phyloP scores from a whole-genome alignment of 2,888 invertebrate genomes.

The Lucinisca nassula region DNA sequence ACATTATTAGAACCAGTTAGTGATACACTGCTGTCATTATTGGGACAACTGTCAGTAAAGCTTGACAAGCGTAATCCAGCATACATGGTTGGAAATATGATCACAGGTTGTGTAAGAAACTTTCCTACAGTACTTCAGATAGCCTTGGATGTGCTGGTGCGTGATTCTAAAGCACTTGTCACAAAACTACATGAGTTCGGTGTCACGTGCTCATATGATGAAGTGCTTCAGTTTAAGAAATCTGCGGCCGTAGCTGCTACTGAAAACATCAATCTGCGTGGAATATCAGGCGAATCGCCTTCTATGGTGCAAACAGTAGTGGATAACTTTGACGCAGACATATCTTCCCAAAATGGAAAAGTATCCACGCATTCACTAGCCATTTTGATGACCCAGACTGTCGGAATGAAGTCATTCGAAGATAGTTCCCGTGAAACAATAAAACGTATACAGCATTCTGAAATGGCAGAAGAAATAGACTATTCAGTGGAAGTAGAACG shows the following conservation, averaged over 20 bases:
- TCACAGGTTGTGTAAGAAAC: not conserved
- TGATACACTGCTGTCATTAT: not conserved
- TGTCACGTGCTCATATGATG: conserved; percentile 16
- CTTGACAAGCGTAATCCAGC: not conserved
- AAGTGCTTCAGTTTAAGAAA: conserved; percentile 29
- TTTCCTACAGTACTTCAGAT: not conserved
- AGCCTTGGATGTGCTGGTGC: conserved; percentile 17
- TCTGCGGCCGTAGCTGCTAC: conserved; percentile 22
- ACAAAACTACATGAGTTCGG: conserved; percentile 13
- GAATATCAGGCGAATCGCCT: not conserved
- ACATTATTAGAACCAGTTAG: not conserved
- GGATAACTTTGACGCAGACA: conserved; percentile 45
- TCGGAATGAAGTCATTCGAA: not conserved
- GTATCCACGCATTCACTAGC: conserved; percentile 47
- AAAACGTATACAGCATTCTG: not conserved
- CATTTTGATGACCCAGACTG: conserved; percentile 28
- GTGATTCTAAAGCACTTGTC: conserved; percentile 33
- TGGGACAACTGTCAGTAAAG: not conserved
- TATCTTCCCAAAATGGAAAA: conserved; percentile 42
- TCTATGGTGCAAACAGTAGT: conserved; percentile 10
- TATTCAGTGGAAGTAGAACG: not conserved
- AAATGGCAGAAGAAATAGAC: conserved; percentile 16
- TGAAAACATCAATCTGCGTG: not conserved
- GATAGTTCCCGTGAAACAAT: not conserved
- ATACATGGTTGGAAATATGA: not conserved